Evolutionary conservation across 2,888 invertebrate genomes (phyloP), one percentile per base, ranked within the genome.

Genomic region (Omphaloscelis lunosa): DNA sequence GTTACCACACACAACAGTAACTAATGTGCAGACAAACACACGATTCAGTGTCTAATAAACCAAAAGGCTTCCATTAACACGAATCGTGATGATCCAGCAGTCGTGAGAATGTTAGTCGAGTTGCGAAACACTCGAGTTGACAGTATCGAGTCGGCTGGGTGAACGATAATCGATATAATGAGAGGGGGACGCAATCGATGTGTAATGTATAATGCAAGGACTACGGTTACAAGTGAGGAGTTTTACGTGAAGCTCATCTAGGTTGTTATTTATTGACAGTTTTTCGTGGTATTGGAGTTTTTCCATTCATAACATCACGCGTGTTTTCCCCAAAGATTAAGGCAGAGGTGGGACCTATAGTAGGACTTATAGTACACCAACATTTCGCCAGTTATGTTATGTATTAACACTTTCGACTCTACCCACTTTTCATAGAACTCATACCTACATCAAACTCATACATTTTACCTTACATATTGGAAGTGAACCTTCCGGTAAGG

Each of bases 121-220:
- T 84, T 82, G 85, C 76, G 75, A 84, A 84, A 84, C 51, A 58
- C 70, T 75, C 74, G 74, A 75, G 74, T 77, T 83, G 79, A 82
- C 75, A 74, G 73, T 82, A 88, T 89, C 82, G 87, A 89, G 84
- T 88, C 61, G 80, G 66, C 63, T 67, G 59, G 71, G 71, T 71
- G 74, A 74, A 75, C 84, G 83, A 84, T 88, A 89, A 89, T 89
- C 89, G 87, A 89, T 90, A 76, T 88, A 87, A 88, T 84, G 76
- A 83, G 83, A 66, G 83, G 86, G 85, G 85, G 70, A n/a, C 51
- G 53, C 77, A 87, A 89, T 90, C 89, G 89, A 90, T 90, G 77
- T 17, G 53, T 67, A 78, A 86, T 90, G 77, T 81, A 82, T 90
- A 86, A 90, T 90, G 88, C 88, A 90, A 61, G 34, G 59, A 69